Evolutionary conservation across 1,140 invertebrate species (phyloP), one percentile per base, ranked within the genome.

Genomic region (Lordiphosa stackelbergi): DNA sequence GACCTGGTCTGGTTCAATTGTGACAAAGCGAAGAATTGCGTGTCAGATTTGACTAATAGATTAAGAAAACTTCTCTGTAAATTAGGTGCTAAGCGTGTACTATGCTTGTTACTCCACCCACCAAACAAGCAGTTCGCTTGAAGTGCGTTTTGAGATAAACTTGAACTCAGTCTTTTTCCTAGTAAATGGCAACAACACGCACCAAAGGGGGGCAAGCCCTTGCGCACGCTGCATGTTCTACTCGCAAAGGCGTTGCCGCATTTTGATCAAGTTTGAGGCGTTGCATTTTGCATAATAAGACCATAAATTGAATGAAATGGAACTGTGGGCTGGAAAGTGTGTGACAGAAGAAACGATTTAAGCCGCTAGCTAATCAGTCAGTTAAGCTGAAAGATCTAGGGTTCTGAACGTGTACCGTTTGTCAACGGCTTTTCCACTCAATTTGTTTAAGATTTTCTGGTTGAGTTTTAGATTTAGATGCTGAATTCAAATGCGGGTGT

Each of bases 261-360:
- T 19, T 11, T n/a, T 19, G 42, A 45, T 19, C 9, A 40, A 24
- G 49, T 60, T 28, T 28, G 16, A 66, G 60, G 65, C 65, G 61
- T 64, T 68, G 55, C 61, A 12, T 42, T 49, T 38, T 46, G 45
- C 66, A 70, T 70, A 70, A 66, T 70, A 70, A 70, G 47, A 35
- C 48, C 56, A 66, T 69, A 70, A 66, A 70, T 70, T 61, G 48
- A 52, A 42, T 34, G 10, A n/a, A 59, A 53, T 16, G 7, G 16
- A 45, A 34, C 37, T 58, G 54, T 64, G 45, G 61, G 49, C 46
- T 38, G 53, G 11, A 19, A 11, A 42, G 24, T 9, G 28, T 16
- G 12, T n/a, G 13, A 13, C 24, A 40, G 43, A 34, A 46, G 24
- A 34, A 46, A 46, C 28, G 24, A 46, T 46, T 34, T 31, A 46